Conservation (phyloP, 1,140 invertebrate species). For the Neuroterus valhalla region DNA sequence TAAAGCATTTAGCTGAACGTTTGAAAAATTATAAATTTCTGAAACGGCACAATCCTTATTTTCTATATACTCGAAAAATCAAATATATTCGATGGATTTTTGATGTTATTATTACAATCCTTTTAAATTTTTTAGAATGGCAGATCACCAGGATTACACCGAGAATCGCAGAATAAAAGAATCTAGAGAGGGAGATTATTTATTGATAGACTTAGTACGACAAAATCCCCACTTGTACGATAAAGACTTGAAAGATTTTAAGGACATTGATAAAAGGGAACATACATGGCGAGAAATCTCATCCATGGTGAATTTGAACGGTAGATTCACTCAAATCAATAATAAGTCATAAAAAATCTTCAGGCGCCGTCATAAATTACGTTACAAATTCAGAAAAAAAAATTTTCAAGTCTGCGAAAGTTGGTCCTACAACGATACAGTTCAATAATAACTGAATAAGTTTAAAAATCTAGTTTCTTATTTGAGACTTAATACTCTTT, state of each 20-base stretch:
- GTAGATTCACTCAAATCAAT: background rate
- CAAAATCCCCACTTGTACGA: slow-evolving; percentile 13
- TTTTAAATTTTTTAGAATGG: slow-evolving; percentile 1
- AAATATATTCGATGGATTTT: background rate
- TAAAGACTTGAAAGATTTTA: slow-evolving; percentile 22
- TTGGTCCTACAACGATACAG: too few species aligned
- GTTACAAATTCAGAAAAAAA: too few species aligned
- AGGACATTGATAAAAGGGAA: slow-evolving; percentile 23
- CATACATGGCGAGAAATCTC: slow-evolving; percentile 13
- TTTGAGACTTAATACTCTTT: too few species aligned
- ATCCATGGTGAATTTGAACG: background rate
- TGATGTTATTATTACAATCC: background rate
- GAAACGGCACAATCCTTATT: too few species aligned
- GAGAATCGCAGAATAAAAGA: slow-evolving; percentile 11
- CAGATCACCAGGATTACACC: slow-evolving; percentile 24
- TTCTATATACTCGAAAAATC: too few species aligned
- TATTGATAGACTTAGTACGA: slow-evolving; percentile 5
- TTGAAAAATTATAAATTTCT: too few species aligned
- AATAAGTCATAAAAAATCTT: background rate
- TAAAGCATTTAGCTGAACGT: too few species aligned
- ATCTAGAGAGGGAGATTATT: slow-evolving; percentile 17
- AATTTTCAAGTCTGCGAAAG: too few species aligned
- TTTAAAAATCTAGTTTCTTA: too few species aligned
- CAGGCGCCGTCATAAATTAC: too few species aligned
- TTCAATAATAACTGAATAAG: too few species aligned